A percentile compares a stretch with the other conserved stretches of the same genome.
Conservation (phyloP, 2,888 invertebrate species). For the Cyaniris semiargus region DNA sequence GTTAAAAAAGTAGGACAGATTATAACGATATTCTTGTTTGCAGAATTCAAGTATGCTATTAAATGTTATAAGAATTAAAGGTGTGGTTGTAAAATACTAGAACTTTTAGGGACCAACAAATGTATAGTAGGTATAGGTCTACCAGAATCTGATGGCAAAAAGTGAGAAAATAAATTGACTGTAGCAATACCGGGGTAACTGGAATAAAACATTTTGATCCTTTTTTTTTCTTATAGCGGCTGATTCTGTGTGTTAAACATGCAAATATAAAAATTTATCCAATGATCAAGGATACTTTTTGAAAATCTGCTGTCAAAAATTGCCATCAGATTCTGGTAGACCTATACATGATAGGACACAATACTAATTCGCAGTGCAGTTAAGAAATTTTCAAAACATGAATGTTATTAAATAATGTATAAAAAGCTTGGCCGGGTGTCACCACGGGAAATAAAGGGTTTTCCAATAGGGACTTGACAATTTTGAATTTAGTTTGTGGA, state of each 20-base stretch:
- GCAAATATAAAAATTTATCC: too few relatives aligned
- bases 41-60: neutral
- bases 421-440: neutral
- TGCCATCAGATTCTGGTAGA: too few relatives aligned
- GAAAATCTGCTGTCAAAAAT: too few relatives aligned
- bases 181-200: too few relatives aligned
- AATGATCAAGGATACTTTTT: too few relatives aligned
- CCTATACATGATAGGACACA: neutral
- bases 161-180: too few relatives aligned
- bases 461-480: too few relatives aligned
- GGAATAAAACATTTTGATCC: too few relatives aligned
- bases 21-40: neutral
- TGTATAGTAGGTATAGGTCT: neutral
- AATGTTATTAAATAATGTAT: neutral
- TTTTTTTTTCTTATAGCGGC: too few relatives aligned
- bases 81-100: neutral
- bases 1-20: slow-evolving; percentile 32
- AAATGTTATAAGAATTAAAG: neutral
- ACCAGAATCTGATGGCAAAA: too few relatives aligned
- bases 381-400: neutral
- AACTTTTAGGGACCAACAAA: neutral
- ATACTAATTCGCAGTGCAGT: neutral
- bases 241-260: too few relatives aligned
- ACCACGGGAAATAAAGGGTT: neutral
- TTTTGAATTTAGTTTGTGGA: too few relatives aligned